These are phyloP conservation scores for Phyllotreta cruciferae DNA, from an alignment of 2,888 invertebrate genomes.

Conservation along the genomic window DNA sequence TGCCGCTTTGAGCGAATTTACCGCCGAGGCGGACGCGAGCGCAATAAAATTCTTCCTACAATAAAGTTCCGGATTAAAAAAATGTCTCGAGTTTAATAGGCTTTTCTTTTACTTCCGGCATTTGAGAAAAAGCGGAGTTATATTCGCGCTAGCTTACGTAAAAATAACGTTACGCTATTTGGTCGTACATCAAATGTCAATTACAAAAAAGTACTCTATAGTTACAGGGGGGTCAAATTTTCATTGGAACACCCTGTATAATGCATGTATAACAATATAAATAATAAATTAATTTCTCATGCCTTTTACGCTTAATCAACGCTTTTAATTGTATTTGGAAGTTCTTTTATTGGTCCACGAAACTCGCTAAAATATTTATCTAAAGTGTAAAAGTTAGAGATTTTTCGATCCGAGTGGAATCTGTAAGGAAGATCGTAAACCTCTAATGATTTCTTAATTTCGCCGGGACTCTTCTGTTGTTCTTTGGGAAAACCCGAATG, in stretches of 20 bases:
- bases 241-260: too few relatives aligned
- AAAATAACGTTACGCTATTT: too few relatives aligned
- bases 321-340: too few relatives aligned
- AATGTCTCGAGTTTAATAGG: slow-evolving; percentile 11
- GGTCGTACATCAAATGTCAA: too few relatives aligned
- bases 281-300: too few relatives aligned
- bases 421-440: slow-evolving; percentile 15
- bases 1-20: slow-evolving; percentile 43
- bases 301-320: too few relatives aligned
- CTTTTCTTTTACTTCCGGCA: background rate
- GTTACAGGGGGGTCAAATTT: too few relatives aligned
- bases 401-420: slow-evolving; percentile 11
- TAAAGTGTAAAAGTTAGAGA: slow-evolving; percentile 7
- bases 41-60: slow-evolving; percentile 28
- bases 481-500: slow-evolving; percentile 8
- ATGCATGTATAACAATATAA: too few relatives aligned
- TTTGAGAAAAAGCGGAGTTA: too few relatives aligned
- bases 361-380: slow-evolving; percentile 3
- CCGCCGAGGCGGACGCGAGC: slow-evolving; percentile 28
- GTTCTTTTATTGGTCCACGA: background rate
- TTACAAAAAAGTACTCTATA: too few relatives aligned
- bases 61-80: slow-evolving; percentile 8
- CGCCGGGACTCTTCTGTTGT: background rate
- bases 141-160: too few relatives aligned
- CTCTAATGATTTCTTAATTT: slow-evolving; percentile 15